Conservation (phyloP, 2,113 vertebrate genomes). For the Aphelocoma coerulescens region DNA sequence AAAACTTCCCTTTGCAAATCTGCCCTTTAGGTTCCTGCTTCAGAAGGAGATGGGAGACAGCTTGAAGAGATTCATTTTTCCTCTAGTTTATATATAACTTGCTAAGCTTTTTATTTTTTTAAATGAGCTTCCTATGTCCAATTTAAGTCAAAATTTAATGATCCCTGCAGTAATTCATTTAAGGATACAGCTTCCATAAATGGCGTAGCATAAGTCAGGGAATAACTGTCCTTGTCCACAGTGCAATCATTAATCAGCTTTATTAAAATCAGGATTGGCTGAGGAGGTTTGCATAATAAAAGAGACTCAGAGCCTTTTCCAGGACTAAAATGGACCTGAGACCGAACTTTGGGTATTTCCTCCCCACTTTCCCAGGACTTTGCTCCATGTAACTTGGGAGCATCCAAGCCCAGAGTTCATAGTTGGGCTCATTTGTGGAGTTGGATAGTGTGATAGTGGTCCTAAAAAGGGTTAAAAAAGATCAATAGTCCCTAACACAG, state of each 20-base stretch:
- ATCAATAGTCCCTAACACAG: background rate
- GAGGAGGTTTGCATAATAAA: slow-evolving; percentile 41
- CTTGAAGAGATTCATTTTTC: slow-evolving; percentile 36
- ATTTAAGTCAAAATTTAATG: slow-evolving; percentile 69
- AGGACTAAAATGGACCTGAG: background rate
- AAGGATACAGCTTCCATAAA: slow-evolving; percentile 53
- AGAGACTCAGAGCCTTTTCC: background rate
- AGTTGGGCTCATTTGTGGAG: rapidly evolving
- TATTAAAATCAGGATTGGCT: slow-evolving; percentile 57
- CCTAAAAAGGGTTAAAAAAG: background rate
- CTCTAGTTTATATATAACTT: slow-evolving; percentile 57
- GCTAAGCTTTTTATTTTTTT: slow-evolving; percentile 60
- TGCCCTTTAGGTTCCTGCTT: slow-evolving; percentile 29
- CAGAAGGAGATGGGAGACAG: background rate
- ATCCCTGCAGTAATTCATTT: slow-evolving; percentile 64
- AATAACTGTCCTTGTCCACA: slow-evolving; percentile 46
- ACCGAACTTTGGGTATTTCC: background rate
- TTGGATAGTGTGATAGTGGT: background rate
- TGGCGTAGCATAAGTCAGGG: slow-evolving; percentile 31
- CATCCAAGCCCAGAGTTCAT: background rate
- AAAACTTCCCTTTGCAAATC: slow-evolving; percentile 4
- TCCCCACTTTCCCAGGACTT: background rate
- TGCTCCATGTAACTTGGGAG: background rate
- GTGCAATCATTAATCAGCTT: slow-evolving; percentile 44
- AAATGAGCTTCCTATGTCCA: slow-evolving; percentile 57